Evolutionary conservation across 2,113 vertebrate genomes (phyloP), one percentile per base, ranked within the genome.

Genomic region (Spheniscus mendiculus): DNA sequence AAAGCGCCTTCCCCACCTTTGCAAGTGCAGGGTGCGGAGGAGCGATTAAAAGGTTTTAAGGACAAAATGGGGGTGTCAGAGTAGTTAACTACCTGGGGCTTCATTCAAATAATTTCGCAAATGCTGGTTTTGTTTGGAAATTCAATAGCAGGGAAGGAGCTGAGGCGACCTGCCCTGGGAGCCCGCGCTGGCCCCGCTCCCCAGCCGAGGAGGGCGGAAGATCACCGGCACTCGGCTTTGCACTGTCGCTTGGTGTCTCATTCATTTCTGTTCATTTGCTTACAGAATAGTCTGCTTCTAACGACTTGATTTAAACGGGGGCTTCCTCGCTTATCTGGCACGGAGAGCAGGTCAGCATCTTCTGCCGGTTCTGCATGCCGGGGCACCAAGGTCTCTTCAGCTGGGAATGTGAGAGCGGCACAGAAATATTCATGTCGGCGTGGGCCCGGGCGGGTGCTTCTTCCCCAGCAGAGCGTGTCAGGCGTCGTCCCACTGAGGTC

Each of bases 21-120:
- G 32, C 32, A 4, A n/a, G 22, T 0, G 56, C 27, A 2, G 76
- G 26, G 15, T 5, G 21, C 0, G 2, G 25, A 38, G 23, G 6
- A 49, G 53, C 9, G 1, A 19, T 1, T 1, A 8, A 8, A 87
- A 49, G 45, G 7, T 63, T 61, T 59, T 19, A 40, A 73, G 55
- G 66, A 15, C 18, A 70, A 78, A 58, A 15, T 0, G 3, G 4
- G 29, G 83, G 14, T 23, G 88, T 44, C 1, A 3, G 76, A 26
- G 49, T 7, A 30, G n/a, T 22, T 30, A 26, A 8, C 22, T n/a
- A 11, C 22, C 4, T 1, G 8, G 21, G 26, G 45, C 20, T 81
- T 36, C 47, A 11, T 71, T 55, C 45, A 19, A 66, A 62, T 4
- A 4, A 5, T 36, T 34, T 62, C 58, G 47, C 56, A 47, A 47